These are phyloP conservation scores for Schizotus pectinicornis DNA, from an alignment of 2,888 invertebrate genomes.

Conservation along the genomic window DNA sequence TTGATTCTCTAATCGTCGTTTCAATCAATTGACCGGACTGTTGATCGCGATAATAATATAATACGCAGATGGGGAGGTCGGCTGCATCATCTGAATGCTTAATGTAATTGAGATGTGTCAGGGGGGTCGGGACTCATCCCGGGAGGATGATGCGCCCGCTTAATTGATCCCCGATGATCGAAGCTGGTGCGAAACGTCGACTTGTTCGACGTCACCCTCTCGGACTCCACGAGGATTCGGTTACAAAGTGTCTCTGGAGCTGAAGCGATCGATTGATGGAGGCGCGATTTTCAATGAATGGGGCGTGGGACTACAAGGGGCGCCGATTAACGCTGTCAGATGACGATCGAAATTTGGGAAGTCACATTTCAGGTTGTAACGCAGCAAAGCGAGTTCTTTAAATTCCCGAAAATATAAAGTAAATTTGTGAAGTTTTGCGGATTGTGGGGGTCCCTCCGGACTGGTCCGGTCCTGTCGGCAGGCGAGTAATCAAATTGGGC, in stretches of 20 bases:
- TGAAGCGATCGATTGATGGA: constrained; percentile 10
- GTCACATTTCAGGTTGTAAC: too few species aligned
- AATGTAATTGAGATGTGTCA: constrained; percentile 24
- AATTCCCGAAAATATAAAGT: too few species aligned
- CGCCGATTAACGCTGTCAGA: too few species aligned
- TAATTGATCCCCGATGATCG: constrained; percentile 58
- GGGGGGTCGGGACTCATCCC: constrained; percentile 4
- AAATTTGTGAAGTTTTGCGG: too few species aligned
- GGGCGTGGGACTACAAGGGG: too few species aligned
- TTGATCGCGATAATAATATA: not conserved
- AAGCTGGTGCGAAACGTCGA: constrained; percentile 52
- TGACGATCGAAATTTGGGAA: too few species aligned
- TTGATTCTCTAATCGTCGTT: not conserved
- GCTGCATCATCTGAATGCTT: constrained; percentile 16
- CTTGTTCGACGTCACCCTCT: constrained; percentile 32
- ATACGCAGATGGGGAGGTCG: constrained; percentile 17
- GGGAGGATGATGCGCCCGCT: constrained; percentile 29
- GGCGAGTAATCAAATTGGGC: too few species aligned
- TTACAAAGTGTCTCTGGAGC: constrained; percentile 46
- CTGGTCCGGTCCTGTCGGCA: too few species aligned
- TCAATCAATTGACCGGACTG: too few species aligned
- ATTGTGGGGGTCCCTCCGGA: too few species aligned
- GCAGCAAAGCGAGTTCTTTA: too few species aligned
- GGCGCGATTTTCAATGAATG: too few species aligned
- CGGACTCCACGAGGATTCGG: constrained; percentile 52